Base-by-base conservation (phyloP, 2,888 invertebrate genomes). In the Eretmocerus hayati region DNA sequence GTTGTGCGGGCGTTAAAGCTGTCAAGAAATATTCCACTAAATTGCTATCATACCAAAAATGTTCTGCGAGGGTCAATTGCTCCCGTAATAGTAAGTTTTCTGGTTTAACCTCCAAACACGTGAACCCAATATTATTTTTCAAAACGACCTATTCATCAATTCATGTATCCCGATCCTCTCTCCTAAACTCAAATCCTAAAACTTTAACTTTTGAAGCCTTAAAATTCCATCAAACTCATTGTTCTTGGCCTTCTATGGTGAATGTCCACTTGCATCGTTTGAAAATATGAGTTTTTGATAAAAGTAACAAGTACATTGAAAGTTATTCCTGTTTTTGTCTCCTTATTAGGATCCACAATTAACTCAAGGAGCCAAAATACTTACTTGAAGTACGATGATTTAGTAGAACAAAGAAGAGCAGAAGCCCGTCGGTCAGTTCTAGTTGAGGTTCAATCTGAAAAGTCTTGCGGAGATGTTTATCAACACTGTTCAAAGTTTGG, bases 401-500 rank as follows among this genome's bases (percentile, higher is more conserved):
- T 82, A 55, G 71, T 84, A 37, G 68, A 73, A 32, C 69, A 71
- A 20, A 78, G 86, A 56, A 78, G 81, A 64, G 65, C 70, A 3
- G 79, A 89, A 67, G 87, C 90, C 0, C 72, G 71, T 42, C 76
- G 79, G 51, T 87, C 85, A 70, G 74, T 89, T 46, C 71, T 90
- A 26, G 81, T 90, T 5, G 87, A 89, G 74, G 84, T 90, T 2
- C 81, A 83, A 60, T 85, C 87, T 0, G 77, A 81, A 45, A 77
- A 81, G 40, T 86, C 85, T 0, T 81, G 78, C 60, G 68, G 67
- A 39, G 84, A 87, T 69, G 72, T 90, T 44, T 76, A 81, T 64
- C 72, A 77, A 4, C 85, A 87, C 64, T 89, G 89, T 67, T 77
- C 76, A 21, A 73, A 78, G 57, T 81, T 82, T 70, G 86, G 85